Evolutionary conservation across 2,113 vertebrate genomes (phyloP), one percentile per base, ranked within the genome.

Genomic region (Protobothrops mucrosquamatus): DNA sequence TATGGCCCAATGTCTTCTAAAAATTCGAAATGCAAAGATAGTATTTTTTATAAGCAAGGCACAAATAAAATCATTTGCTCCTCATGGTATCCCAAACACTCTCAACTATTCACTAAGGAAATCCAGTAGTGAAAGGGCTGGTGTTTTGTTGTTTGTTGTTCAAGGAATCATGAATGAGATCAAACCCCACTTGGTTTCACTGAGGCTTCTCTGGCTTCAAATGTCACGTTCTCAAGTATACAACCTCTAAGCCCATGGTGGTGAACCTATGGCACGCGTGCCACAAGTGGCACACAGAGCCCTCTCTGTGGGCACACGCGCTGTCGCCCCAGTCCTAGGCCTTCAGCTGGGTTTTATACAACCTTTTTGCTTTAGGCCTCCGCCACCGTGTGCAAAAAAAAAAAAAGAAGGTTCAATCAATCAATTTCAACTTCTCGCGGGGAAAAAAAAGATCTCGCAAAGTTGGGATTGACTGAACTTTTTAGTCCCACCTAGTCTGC

Each of bases 191-290:
- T 5, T 57, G 64, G 43, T 51, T 4, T 15, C n/a, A 14, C 20
- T 54, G 69, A 81, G 81, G 55, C 3, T 12, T 52, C 89, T 4
- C 22, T 92, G 81, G n/a, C 2, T 0, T 2, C 0, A 1, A n/a
- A 43, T 0, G 0, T 0, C 11, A 81, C 6, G n/a, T 59, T 54
- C 57, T 57, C 26, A 1, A 7, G 39, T 89, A 26, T 2, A 92
- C 0, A 88, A 91, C 0, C 20, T 93, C 39, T 85, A 6, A 46
- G 46, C 46, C 4, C 0, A 4, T 46, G 46, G 0, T 46, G 46
- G 46, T 46, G 46, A 46, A 46, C 46, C 46, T 46, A 46, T 46
- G 46, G 46, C 46, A 46, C 0, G 46, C 46, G 5, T 46, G 46
- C 46, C 46, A 46, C 46, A 46, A 46, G 46, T 46, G 46, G 46